Conservation (phyloP, 2,888 invertebrate genomes). For the Leucania comma region DNA sequence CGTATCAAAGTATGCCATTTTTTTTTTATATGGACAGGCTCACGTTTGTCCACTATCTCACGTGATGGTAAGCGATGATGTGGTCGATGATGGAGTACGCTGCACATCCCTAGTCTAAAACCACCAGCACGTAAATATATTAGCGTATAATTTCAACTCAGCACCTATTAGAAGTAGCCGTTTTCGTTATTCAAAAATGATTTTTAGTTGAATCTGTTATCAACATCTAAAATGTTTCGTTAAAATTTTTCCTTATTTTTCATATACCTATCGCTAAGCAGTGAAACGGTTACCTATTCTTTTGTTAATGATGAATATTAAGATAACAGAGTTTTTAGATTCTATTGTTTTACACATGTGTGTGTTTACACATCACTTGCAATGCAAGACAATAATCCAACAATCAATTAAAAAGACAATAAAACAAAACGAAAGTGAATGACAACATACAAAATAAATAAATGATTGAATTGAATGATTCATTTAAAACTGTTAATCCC, state of each 20-base stretch:
- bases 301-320: background rate
- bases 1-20: too few relatives aligned
- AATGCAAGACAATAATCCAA: conserved; percentile 9
- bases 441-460: conserved; percentile 1
- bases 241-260: background rate
- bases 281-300: background rate
- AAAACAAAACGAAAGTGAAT: conserved; percentile 17
- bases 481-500: conserved; percentile 39
- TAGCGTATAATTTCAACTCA: too few relatives aligned
- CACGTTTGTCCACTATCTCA: too few relatives aligned
- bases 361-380: background rate
- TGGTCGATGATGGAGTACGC: too few relatives aligned
- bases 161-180: too few relatives aligned
- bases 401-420: conserved; percentile 16
- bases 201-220: too few relatives aligned
- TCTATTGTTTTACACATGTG: conserved; percentile 21
- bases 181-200: too few relatives aligned
- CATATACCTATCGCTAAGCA: background rate
- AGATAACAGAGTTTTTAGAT: background rate
- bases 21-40: too few relatives aligned
- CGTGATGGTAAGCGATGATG: too few relatives aligned
- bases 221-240: too few relatives aligned
- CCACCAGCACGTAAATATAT: too few relatives aligned
- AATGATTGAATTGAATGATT: conserved; percentile 13
- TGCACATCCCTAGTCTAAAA: too few relatives aligned